Percentiles rank a stretch among this genome's conserved stretches.
Evolutionary conservation across 2,113 vertebrate genomes (phyloP).

Genomic region (Chionomys nivalis): DNA sequence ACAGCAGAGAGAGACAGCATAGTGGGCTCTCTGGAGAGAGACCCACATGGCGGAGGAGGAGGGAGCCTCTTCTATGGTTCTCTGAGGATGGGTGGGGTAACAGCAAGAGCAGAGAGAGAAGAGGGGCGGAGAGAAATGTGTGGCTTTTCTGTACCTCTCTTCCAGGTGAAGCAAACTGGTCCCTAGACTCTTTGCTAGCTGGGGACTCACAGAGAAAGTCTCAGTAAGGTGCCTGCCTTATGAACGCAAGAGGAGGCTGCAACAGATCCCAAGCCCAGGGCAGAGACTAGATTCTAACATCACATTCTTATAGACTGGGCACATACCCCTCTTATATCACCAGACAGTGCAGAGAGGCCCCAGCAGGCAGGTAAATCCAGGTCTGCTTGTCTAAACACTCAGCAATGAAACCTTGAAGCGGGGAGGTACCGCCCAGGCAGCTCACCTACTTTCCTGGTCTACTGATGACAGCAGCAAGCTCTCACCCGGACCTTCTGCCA

Average conservation of each 20-base stretch:
- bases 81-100: background rate
- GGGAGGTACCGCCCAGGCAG: background rate
- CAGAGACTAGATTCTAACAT: background rate
- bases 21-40: background rate
- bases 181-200: background rate
- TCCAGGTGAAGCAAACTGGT: too few relatives aligned
- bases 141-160: background rate
- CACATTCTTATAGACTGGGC: background rate
- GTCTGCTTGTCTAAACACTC: background rate
- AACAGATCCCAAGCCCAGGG: background rate
- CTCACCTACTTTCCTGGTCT: background rate
- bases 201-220: background rate
- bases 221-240: background rate
- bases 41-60: background rate
- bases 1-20: background rate
- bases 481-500: too few relatives aligned
- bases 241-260: background rate
- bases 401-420: background rate
- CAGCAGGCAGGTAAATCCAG: background rate
- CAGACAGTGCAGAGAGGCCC: background rate
- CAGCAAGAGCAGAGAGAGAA: background rate
- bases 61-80: background rate
- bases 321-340: background rate
- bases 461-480: background rate
- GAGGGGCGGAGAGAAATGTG: rapidly evolving